Base-by-base conservation (phyloP, 2,888 invertebrate genomes). In the Stegana nigrithorax region DNA sequence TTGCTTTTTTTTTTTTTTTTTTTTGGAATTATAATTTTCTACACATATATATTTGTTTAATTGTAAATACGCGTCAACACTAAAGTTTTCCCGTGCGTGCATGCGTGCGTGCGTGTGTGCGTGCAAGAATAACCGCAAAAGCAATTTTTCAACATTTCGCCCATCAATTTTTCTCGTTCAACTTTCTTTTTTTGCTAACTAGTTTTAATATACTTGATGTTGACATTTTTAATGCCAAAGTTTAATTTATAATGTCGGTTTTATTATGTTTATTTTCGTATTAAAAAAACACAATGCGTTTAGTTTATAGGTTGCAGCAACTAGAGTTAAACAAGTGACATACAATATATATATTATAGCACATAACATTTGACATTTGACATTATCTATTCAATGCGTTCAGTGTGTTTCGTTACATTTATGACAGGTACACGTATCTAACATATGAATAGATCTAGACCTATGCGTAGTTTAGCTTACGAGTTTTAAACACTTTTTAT, bases 161-260 rank as follows among this genome's bases (percentile, higher is more conserved):
- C n/a, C n/a, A n/a, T n/a, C n/a, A n/a, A n/a, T n/a, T n/a, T n/a
- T n/a, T n/a, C n/a, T n/a, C n/a, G n/a, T n/a, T n/a, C n/a, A n/a
- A n/a, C n/a, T n/a, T n/a, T n/a, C n/a, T n/a, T n/a, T n/a, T n/a
- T n/a, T n/a, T n/a, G n/a, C n/a, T n/a, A n/a, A n/a, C 14, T 42
- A 42, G 42, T 42, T 42, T 29, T 42, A 25, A 14, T 23, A 21
- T 51, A 19, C 10, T 32, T 19, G 7, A 73, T 78, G 78, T 78
- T 76, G 76, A 76, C 76, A 76, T 76, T 80, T 80, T 77, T 71
- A 73, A 83, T 82, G 83, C 82, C 82, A 82, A 82, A 82, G 82
- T 79, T 82, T 75, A 80, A 75, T 80, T 78, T 80, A 78, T 59
- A 62, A 36, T 45, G 12, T 55, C 45, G 29, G 47, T 61, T 61